phyloP scores from a whole-genome alignment of 2,797 vertebrate genomes.

The Chrysocyon brachyurus region DNA sequence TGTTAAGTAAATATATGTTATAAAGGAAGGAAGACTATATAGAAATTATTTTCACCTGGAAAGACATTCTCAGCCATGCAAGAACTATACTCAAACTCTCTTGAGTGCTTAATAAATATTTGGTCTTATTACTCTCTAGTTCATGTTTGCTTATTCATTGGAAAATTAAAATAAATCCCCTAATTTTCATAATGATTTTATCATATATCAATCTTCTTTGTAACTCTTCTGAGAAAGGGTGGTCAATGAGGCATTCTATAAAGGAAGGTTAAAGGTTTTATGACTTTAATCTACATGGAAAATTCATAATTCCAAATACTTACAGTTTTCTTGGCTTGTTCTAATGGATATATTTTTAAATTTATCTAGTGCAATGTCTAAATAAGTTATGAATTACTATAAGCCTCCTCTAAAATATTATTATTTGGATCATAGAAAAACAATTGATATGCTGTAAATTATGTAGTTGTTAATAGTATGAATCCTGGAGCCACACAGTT shows the following conservation, averaged over 20 bases:
- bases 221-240: conserved; percentile 67
- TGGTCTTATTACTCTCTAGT: conserved; percentile 61
- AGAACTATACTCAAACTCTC: conserved; percentile 16
- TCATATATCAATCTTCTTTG: conserved; percentile 70
- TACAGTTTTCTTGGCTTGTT: conserved; percentile 28
- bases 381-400: conserved; percentile 61
- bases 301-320: conserved; percentile 57
- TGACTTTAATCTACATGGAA: conserved; percentile 52
- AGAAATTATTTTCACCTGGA: conserved; percentile 64
- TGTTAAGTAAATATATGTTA: conserved; percentile 50
- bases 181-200: conserved; percentile 78
- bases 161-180: conserved; percentile 79
- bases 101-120: conserved; percentile 73
- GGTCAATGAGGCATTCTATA: conserved; percentile 67
- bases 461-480: background rate
- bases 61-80: conserved; percentile 20
- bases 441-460: background rate
- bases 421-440: conserved; percentile 54
- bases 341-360: conserved; percentile 39
- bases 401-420: conserved; percentile 24
- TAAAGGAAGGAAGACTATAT: conserved; percentile 22
- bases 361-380: conserved; percentile 70
- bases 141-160: conserved; percentile 78
- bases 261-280: conserved; percentile 72
- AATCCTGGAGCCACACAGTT: background rate